Evolutionary conservation across 1,140 invertebrate species (phyloP), one percentile per base, ranked within the genome.

Genomic region (Tyrophagus putrescentiae): DNA sequence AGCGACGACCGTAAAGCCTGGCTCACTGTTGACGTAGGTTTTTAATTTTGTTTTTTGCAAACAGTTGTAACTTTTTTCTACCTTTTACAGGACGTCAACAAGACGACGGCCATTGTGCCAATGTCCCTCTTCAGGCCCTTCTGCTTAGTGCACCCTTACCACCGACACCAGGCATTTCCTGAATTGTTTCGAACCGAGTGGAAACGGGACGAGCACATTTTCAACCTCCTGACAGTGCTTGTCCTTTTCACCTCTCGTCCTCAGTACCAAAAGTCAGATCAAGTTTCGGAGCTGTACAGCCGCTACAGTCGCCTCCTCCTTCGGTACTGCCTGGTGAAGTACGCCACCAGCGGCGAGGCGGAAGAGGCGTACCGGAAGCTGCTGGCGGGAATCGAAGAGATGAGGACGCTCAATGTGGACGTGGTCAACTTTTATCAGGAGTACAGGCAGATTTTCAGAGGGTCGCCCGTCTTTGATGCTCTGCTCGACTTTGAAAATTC

Each of bases 261-360:
- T 3, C 79, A 81, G 66, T 80, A 48, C 45, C 31, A 13, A 7
- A 48, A 7, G 23, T 9, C 9, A 25, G 7, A 25, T 48, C 21
- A 23, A 57, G 21, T 57, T 52, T 21, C 60, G 83, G 83, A 72
- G 48, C 86, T 90, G 72, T 89, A 93, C 76, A 85, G 90, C 73
- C 85, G 85, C 9, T 93, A 91, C 71, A 89, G 87, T 70, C 85
- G 85, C 72, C 79, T 93, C 61, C 75, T 93, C 4, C 75, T 83
- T 66, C 77, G 85, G 45, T 93, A 92, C 72, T 71, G 93, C 45
- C 85, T 91, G 70, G 85, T 84, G 65, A 76, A 83, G 29, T 45
- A 33, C 21, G 7, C 16, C 6, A 84, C 85, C 0, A 82, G 82
- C 9, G 87, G 85, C 69, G 85, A 90, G 68, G 87, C 88, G 0